phyloP scores from a whole-genome alignment of 2,888 invertebrate genomes.

The Deilephila porcellus region DNA sequence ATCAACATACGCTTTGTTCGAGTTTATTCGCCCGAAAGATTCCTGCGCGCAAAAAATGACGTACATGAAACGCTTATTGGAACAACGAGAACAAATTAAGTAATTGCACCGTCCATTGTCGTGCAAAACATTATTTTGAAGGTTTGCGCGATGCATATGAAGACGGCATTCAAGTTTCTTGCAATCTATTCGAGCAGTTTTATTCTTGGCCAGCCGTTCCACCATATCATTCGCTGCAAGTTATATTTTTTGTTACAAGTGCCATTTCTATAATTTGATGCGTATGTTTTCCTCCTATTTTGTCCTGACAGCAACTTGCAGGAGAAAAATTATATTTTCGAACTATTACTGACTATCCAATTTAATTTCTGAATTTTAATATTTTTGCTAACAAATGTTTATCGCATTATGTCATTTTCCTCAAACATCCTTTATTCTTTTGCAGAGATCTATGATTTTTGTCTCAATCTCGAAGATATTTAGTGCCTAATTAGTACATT shows the following conservation, averaged over 20 bases:
- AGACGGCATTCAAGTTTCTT: not conserved
- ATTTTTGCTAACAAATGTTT: no score
- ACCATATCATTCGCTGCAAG: no score
- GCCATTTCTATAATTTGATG: not conserved
- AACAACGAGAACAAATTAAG: conserved; percentile 52
- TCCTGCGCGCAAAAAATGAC: conserved; percentile 36
- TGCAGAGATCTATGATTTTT: no score
- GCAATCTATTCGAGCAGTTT: not conserved
- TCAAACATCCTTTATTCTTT: no score
- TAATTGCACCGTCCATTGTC: conserved; percentile 50
- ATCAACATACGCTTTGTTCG: conserved; percentile 21
- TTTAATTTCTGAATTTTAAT: no score
- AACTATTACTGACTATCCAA: no score
- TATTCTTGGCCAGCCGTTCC: not conserved
- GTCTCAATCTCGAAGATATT: no score
- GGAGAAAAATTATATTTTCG: no score
- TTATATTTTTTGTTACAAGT: no score
- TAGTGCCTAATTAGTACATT: no score
- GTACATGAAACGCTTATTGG: conserved; percentile 39
- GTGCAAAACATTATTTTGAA: conserved; percentile 35
- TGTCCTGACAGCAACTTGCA: no score
- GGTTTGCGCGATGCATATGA: not conserved
- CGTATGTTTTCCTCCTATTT: conserved; percentile 2
- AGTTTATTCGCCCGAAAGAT: conserved; percentile 25
- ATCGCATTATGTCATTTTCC: no score